Evolutionary conservation across 2,888 invertebrate genomes (phyloP).

Genomic region (Lagria hirta): DNA sequence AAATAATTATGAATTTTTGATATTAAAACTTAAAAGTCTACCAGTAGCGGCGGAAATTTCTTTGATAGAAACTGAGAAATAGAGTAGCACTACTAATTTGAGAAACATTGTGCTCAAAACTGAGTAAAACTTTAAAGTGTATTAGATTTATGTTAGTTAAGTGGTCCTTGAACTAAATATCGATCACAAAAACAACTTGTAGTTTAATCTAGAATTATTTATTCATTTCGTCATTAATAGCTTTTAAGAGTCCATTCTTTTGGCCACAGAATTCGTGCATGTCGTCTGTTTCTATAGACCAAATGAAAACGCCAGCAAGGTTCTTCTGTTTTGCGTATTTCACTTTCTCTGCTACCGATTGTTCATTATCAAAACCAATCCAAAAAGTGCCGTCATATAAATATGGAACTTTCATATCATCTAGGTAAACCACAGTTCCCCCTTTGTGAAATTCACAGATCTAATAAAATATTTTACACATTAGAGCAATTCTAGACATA

Average conservation of each 20-base stretch:
- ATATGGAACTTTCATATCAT: slow-evolving; percentile 58
- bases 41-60: too few relatives aligned
- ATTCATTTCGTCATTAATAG: slow-evolving; percentile 47
- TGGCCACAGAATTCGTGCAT: slow-evolving; percentile 61
- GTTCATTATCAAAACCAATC: slow-evolving; percentile 67
- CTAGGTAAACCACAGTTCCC: slow-evolving; percentile 37
- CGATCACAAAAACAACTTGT: too few relatives aligned
- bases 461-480: slow-evolving; percentile 5
- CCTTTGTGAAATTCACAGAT: slow-evolving; percentile 45
- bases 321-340: slow-evolving; percentile 47
- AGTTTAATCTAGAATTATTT: too few relatives aligned
- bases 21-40: too few relatives aligned
- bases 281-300: slow-evolving; percentile 76
- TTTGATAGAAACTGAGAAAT: neutral
- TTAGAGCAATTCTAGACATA: neutral
- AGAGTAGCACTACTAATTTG: neutral
- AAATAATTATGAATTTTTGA: slow-evolving; percentile 5
- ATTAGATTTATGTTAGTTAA: neutral
- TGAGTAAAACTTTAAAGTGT: neutral
- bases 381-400: slow-evolving; percentile 60
- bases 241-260: slow-evolving; percentile 60
- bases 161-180: neutral
- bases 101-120: neutral
- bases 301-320: slow-evolving; percentile 66
- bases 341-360: slow-evolving; percentile 59